A percentile compares a stretch with the other conserved stretches of the same genome.
phyloP scores from a whole-genome alignment of 2,113 vertebrate species.

The Heteronetta atricapilla region DNA sequence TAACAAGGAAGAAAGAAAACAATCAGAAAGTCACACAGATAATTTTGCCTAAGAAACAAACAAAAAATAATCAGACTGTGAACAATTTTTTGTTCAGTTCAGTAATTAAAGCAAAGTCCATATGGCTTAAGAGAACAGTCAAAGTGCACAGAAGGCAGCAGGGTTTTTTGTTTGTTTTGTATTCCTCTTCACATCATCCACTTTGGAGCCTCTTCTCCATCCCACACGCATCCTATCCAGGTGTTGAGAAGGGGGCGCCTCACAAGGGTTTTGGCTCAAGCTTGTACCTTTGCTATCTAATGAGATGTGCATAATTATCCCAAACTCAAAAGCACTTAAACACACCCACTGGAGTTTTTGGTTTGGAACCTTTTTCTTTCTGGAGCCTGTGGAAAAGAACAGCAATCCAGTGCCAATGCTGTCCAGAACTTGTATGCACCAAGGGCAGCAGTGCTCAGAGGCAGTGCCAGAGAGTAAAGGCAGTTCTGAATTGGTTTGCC shows the following conservation, averaged over 20 bases:
- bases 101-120: slow-evolving; percentile 65
- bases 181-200: neutral
- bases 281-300: neutral
- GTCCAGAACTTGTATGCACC: neutral
- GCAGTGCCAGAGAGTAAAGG: neutral
- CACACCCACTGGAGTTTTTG: slow-evolving; percentile 64
- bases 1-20: slow-evolving; percentile 9
- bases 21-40: neutral
- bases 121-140: slow-evolving; percentile 78
- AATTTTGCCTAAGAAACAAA: slow-evolving; percentile 16
- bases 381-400: slow-evolving; percentile 33
- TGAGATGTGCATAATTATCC: neutral
- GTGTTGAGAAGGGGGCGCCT: slow-evolving; percentile 11
- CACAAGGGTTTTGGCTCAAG: slow-evolving; percentile 17
- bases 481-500: neutral
- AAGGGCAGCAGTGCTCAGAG: neutral
- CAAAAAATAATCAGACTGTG: neutral
- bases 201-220: slow-evolving; percentile 15
- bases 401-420: slow-evolving; percentile 18
- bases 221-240: slow-evolving; percentile 34
- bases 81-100: slow-evolving; percentile 18
- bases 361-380: slow-evolving; percentile 50
- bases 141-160: slow-evolving; percentile 65
- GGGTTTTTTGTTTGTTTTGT: neutral
- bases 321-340: slow-evolving; percentile 52